phyloP scores from a whole-genome alignment of 2,797 vertebrate species.

The Cephalopachus bancanus region DNA sequence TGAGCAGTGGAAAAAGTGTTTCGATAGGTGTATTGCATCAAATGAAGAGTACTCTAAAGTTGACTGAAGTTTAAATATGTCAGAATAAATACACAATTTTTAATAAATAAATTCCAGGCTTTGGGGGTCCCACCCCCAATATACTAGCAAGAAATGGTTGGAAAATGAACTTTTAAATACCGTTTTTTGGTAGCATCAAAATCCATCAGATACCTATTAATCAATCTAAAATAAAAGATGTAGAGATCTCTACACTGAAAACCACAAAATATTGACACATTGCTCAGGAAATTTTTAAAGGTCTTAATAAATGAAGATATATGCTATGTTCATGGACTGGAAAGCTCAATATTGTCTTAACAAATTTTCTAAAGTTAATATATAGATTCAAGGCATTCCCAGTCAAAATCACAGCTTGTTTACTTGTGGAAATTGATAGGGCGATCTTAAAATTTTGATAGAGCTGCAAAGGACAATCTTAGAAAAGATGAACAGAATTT shows the following conservation, averaged over 20 bases:
- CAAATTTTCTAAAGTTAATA: neutral
- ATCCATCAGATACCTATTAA: constrained; percentile 14
- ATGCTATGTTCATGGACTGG: neutral
- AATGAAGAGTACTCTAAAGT: too few species aligned
- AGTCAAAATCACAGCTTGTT: neutral
- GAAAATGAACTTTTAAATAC: constrained; percentile 14
- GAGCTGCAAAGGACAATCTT: neutral
- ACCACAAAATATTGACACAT: neutral
- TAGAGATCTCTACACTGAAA: neutral
- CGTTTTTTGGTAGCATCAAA: constrained; percentile 33
- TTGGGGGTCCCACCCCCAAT: too few species aligned
- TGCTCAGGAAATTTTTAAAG: neutral
- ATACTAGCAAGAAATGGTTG: constrained; percentile 1
- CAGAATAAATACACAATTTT: too few species aligned
- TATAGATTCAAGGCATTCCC: neutral
- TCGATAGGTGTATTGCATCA: too few species aligned
- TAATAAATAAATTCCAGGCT: too few species aligned
- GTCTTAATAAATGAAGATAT: neutral
- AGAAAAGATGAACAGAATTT: neutral
- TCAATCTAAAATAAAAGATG: constrained; percentile 14
- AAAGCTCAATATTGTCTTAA: constrained; percentile 14
- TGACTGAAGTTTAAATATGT: too few species aligned
- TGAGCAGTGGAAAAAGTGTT: too few species aligned
- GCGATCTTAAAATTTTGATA: constrained; percentile 3
- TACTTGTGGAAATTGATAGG: neutral